Base-by-base conservation (phyloP, 2,113 vertebrate species). In the Barnardius zonarius region DNA sequence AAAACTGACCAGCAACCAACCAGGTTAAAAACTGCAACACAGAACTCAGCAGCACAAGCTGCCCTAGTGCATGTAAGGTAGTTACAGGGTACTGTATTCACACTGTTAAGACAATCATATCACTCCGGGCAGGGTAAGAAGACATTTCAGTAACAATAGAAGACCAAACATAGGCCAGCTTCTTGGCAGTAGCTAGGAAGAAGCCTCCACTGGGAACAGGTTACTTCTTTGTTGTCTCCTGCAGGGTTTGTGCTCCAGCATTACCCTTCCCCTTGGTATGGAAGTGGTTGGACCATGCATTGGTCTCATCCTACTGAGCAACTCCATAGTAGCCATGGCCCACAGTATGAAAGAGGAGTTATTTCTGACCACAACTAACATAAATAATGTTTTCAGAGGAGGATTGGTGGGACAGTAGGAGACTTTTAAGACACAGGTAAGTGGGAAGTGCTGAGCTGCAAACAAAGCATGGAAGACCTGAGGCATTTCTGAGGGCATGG, bases 11-110 rank as follows among this genome's bases (percentile, higher is more conserved):
- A 62, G 35, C 43, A 81, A 19, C 15, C 55, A 92, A 25, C 17
- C 39, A 31, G 8, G 39, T 64, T 59, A 82, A 63, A 92, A 90
- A 90, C 1, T 20, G 27, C 62, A 85, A 54, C 28, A 31, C 1
- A 61, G 39, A 64, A 68, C 48, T 49, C 2, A 1, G 49, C 73
- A 86, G 35, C 0, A 0, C 5, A 2, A 78, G 11, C 28, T 67
- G 25, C 22, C 49, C 51, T 25, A 28, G 61, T 17, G 14, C 72
- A 43, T 5, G 0, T 15, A 25, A 35, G 31, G 44, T 16, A 57
- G 33, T 43, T 46, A 41, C 48, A 89, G 33, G 31, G 35, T 35
- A 59, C 15, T 27, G 24, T 35, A 33, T 61, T 92, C 57, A n/a
- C 52, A 63, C 11, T 3, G 0, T 51, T 80, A 67, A 43, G 78